Conservation (phyloP, 2,888 invertebrate species). For the Hecatera dysodea region DNA sequence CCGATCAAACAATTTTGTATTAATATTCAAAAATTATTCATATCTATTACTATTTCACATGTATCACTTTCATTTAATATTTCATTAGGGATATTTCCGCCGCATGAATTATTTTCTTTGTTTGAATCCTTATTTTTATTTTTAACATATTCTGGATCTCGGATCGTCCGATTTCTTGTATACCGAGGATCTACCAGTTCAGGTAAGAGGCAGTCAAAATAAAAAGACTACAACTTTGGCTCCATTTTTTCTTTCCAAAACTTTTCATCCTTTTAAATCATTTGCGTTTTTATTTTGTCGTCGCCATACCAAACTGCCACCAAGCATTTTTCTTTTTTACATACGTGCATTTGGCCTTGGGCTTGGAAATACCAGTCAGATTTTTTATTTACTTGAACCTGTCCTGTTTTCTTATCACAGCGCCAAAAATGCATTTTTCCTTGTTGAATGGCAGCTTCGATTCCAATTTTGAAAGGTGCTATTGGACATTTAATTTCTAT, state of each 20-base stretch:
- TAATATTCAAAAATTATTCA: too few species aligned
- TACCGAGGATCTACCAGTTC: neutral
- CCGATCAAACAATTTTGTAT: too few species aligned
- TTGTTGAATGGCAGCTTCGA: neutral
- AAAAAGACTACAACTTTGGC: neutral
- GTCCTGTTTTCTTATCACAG: neutral
- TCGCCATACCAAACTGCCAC: neutral
- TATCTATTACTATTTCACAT: too few species aligned
- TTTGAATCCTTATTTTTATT: too few species aligned
- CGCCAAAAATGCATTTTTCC: neutral
- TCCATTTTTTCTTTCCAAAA: neutral
- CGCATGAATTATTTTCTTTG: too few species aligned
- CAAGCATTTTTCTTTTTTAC: neutral
- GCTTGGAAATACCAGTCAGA: constrained; percentile 4
- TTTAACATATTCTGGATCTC: neutral
- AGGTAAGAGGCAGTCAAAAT: neutral
- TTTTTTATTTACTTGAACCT: neutral
- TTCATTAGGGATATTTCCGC: too few species aligned
- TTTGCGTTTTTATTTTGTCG: neutral
- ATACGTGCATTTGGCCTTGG: constrained; percentile 1
- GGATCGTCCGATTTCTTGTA: neutral
- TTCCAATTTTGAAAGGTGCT: neutral
- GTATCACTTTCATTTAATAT: too few species aligned
- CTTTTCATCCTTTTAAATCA: neutral
- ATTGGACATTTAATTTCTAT: neutral